Evolutionary conservation across 2,113 vertebrate species (phyloP), one percentile per base, ranked within the genome.

Genomic region (Hiodon alosoides): DNA sequence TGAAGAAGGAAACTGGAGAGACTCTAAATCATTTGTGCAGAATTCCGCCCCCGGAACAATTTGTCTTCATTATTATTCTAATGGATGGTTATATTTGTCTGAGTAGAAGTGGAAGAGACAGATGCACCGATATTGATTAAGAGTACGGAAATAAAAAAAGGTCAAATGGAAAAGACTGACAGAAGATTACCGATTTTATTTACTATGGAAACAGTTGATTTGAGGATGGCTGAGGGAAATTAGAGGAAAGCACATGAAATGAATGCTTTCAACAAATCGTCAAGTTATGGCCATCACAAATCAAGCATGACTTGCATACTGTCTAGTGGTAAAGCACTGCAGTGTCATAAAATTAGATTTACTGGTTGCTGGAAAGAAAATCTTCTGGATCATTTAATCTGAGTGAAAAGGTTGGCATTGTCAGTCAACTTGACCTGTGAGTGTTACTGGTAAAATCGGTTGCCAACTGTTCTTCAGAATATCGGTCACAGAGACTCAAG

Each of bases 41-140:
- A 55, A 65, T 69, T 74, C 71, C 76, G 69, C 71, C 71, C 66
- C 71, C 65, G 46, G 72, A 61, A 7, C 16, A 66, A 55, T 58
- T 74, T 57, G 65, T 68, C 64, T 67, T 64, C 54, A 47, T 67
- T 68, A 74, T 67, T 67, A 74, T 74, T 74, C 64, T 53, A 17
- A 64, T 58, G 65, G 62, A 66, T 58, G 31, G 73, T 58, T 74
- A 74, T 74, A 74, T 74, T 74, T 74, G 67, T 74, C 73, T 48
- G 73, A 55, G 54, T 13, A 59, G 64, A 68, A 67, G n/a, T 50
- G 73, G 72, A 51, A 11, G 61, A 11, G 31, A 55, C 5, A 67
- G 46, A 10, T 17, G 73, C 54, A 51, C 57, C 47, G 16, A 57
- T 53, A 52, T 57, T 67, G 58, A 58, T 67, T n/a, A 51, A 59